Conservation (phyloP, 2,113 vertebrate genomes). For the Pterocles gutturalis region DNA sequence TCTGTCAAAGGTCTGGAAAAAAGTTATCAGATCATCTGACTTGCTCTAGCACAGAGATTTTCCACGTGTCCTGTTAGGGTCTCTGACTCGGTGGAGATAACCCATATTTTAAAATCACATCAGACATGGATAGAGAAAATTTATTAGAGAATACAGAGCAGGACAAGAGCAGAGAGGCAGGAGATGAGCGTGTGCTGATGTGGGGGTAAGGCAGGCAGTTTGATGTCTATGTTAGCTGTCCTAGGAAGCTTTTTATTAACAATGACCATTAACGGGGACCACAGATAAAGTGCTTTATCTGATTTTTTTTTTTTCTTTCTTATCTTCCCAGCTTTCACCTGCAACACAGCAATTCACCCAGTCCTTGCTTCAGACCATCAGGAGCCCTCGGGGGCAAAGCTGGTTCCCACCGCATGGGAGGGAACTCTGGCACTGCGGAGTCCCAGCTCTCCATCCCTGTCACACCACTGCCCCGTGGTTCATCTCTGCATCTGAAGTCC, state of each 20-base stretch:
- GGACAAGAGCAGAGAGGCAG: background rate
- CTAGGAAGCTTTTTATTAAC: background rate
- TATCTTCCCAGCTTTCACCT: background rate
- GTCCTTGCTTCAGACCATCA: background rate
- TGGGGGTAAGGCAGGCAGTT: background rate
- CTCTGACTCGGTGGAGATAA: background rate
- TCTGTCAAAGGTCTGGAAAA: slow-evolving; percentile 54
- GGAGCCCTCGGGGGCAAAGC: background rate
- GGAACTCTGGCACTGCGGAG: background rate
- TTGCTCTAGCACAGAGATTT: slow-evolving; percentile 1
- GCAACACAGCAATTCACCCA: background rate
- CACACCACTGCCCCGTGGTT: background rate
- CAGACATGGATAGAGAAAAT: background rate
- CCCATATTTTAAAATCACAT: background rate
- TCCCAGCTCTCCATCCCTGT: background rate
- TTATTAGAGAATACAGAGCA: background rate
- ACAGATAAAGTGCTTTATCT: background rate
- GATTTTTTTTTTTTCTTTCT: background rate
- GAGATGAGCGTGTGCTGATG: background rate
- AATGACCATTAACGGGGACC: background rate
- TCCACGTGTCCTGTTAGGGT: background rate
- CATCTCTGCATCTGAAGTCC: background rate
- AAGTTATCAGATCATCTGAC: slow-evolving; percentile 15
- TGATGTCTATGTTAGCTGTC: background rate
- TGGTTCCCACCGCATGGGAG: background rate